phyloP scores from a whole-genome alignment of 92 coral and sea anemone genomes.

The Palythoa grandiflora region DNA sequence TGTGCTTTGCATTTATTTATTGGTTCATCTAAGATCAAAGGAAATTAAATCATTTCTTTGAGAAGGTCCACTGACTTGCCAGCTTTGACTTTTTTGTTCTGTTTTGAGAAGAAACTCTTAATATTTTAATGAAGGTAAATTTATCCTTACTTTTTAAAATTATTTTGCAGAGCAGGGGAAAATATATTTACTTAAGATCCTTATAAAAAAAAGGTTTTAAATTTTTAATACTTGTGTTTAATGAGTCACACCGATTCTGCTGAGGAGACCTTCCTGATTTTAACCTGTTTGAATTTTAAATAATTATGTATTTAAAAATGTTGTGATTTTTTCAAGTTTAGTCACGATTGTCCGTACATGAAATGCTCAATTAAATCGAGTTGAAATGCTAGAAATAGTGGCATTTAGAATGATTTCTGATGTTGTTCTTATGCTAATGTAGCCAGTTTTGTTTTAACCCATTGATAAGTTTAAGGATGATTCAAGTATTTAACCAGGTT shows the following conservation, averaged over 20 bases:
- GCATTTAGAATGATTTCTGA: background rate
- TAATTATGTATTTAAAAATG: background rate
- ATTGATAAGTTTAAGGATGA: background rate
- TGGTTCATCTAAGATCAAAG: background rate
- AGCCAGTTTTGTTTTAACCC: background rate
- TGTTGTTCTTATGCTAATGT: background rate
- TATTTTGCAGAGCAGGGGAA: background rate
- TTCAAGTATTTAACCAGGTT: background rate
- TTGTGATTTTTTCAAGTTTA: background rate
- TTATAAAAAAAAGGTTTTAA: background rate
- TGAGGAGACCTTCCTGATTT: background rate
- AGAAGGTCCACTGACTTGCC: background rate
- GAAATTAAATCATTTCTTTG: background rate
- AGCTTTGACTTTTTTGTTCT: background rate
- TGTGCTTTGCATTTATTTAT: background rate
- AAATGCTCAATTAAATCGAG: background rate
- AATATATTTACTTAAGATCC: background rate
- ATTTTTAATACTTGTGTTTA: background rate
- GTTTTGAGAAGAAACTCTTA: background rate
- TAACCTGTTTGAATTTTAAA: background rate
- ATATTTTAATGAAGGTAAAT: slow-evolving; percentile 18
- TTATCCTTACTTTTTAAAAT: background rate
- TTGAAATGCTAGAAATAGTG: background rate
- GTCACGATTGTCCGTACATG: background rate
- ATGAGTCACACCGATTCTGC: background rate